These are phyloP conservation scores for Euglossa dilemma DNA, from an alignment of 1,140 invertebrate genomes.

Conservation along the genomic window DNA sequence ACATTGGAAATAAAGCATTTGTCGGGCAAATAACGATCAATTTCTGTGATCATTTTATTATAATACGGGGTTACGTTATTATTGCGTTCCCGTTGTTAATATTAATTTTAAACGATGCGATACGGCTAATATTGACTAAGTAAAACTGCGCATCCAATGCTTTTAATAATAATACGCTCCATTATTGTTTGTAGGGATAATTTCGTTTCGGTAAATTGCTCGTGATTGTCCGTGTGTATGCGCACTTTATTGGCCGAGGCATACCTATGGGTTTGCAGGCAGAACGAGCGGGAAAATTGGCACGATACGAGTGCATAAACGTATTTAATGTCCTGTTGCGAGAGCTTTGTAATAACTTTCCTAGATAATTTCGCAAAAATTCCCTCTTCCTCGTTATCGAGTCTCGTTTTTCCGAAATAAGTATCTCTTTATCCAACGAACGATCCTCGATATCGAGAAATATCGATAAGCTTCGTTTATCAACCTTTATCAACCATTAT, in stretches of 20 bases:
- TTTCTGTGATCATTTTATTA: conserved; percentile 4
- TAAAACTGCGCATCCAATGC: conserved; percentile 5
- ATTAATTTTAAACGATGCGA: conserved; percentile 6
- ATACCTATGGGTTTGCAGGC: background rate
- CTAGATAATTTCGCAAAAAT: too few species aligned
- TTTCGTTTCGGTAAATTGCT: conserved; percentile 4
- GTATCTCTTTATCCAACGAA: too few species aligned
- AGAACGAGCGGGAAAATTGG: background rate
- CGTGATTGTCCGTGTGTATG: too few species aligned
- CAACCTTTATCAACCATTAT: too few species aligned
- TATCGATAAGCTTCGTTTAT: too few species aligned
- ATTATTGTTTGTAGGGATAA: background rate
- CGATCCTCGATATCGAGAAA: too few species aligned
- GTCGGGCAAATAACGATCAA: conserved; percentile 2
- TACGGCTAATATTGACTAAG: conserved; percentile 7
- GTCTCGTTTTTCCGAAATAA: too few species aligned
- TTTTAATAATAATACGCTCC: conserved; percentile 13
- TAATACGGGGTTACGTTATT: background rate
- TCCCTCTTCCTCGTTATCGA: too few species aligned
- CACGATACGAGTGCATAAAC: too few species aligned
- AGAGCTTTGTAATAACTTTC: too few species aligned
- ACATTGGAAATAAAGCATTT: background rate
- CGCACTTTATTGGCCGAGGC: too few species aligned
- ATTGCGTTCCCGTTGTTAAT: conserved; percentile 4
- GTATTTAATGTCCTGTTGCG: too few species aligned